Conservation (phyloP, 2,888 invertebrate genomes). For the Lepidonotus clava region DNA sequence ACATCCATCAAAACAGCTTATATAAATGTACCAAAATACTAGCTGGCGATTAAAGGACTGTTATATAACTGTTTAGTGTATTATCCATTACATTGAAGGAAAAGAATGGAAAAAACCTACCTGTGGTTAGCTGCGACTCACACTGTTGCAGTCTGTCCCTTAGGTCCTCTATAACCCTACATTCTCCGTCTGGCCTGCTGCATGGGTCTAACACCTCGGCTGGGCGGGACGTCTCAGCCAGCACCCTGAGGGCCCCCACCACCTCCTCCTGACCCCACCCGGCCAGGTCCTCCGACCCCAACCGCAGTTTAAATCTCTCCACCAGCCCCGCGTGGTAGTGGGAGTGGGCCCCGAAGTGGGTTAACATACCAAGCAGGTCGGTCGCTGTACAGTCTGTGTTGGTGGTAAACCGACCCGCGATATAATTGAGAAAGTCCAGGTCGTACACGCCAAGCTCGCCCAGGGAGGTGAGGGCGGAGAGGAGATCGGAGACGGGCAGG, state of each 20-base stretch:
- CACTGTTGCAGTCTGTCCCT: background rate
- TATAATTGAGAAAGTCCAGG: background rate
- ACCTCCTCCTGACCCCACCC: background rate
- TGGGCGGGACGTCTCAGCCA: background rate
- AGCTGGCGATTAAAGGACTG: background rate
- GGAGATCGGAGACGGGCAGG: background rate
- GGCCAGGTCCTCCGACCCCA: background rate
- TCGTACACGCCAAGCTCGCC: background rate
- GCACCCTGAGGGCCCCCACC: background rate
- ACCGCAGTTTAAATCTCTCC: background rate
- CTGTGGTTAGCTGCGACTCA: background rate
- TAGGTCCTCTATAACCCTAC: background rate
- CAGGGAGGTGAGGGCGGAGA: background rate
- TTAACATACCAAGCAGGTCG: background rate
- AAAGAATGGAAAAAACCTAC: background rate
- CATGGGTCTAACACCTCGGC: background rate
- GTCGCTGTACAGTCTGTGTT: background rate
- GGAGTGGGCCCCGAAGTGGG: background rate
- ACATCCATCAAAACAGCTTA: background rate
- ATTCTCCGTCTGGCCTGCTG: background rate
- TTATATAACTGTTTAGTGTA: background rate
- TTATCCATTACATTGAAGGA: background rate
- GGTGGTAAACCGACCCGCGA: background rate
- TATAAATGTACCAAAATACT: background rate
- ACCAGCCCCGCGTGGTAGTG: background rate